phyloP scores from a whole-genome alignment of 2,797 vertebrate genomes.

The Tolypeutes matacus region DNA sequence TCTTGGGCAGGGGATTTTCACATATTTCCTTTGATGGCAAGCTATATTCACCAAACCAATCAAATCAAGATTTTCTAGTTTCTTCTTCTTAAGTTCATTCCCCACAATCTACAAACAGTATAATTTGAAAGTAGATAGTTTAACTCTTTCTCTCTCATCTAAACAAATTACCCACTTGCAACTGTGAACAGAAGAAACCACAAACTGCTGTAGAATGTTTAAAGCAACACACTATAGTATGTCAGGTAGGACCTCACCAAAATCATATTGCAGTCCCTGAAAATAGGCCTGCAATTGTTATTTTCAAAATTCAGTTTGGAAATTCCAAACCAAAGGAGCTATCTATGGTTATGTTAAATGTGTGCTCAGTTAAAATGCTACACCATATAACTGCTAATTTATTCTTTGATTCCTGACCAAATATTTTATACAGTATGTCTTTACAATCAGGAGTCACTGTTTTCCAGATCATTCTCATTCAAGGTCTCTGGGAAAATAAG shows the following conservation, averaged over 20 bases:
- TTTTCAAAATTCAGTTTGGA: constrained; percentile 19
- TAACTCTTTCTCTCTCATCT: constrained; percentile 18
- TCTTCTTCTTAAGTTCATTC: constrained; percentile 71
- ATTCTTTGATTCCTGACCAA: constrained; percentile 27
- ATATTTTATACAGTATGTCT: constrained; percentile 1
- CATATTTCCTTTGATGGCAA: constrained; percentile 78
- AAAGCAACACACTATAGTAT: constrained; percentile 39
- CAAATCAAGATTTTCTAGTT: constrained; percentile 69
- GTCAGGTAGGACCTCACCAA: not conserved
- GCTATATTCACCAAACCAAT: constrained; percentile 79
- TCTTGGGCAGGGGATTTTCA: constrained; percentile 70
- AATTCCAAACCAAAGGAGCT: constrained; percentile 15
- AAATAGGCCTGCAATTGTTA: not conserved
- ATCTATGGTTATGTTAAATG: not conserved
- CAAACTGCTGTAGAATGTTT: constrained; percentile 30
- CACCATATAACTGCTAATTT: not conserved
- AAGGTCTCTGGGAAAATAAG: constrained; percentile 6
- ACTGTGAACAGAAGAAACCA: constrained; percentile 8
- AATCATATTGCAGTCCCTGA: not conserved
- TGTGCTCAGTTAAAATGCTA: not conserved
- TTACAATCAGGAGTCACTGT: constrained; percentile 13
- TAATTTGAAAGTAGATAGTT: constrained; percentile 70
- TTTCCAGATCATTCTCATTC: constrained; percentile 38
- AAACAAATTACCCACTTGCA: constrained; percentile 15
- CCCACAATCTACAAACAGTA: constrained; percentile 67